Conservation (phyloP, 2,888 invertebrate genomes). For the Thysanoteuthis rhombus region DNA sequence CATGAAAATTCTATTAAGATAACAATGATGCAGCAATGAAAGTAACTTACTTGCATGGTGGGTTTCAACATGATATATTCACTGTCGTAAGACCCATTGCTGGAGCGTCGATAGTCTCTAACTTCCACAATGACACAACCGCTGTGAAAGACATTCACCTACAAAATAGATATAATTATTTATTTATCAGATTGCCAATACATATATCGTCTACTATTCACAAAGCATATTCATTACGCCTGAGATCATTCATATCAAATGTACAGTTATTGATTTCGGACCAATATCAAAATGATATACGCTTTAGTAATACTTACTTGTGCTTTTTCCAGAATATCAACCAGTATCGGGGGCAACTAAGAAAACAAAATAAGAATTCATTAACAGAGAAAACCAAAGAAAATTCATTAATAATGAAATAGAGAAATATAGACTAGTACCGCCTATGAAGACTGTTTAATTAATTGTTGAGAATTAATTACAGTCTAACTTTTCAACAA, state of each 20-base stretch:
- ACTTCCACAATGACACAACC: constrained; percentile 92
- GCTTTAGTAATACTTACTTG: constrained; percentile 55
- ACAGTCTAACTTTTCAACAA: no score
- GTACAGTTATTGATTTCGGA: no score
- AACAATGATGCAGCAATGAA: not conserved
- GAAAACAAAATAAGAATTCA: constrained; percentile 36
- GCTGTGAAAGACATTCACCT: constrained; percentile 76
- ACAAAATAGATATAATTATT: constrained; percentile 37
- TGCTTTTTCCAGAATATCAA: constrained; percentile 80
- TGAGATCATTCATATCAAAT: no score
- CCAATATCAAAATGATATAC: not conserved
- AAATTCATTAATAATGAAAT: not conserved
- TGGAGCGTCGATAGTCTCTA: constrained; percentile 79
- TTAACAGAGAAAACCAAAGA: not conserved
- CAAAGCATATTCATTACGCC: no score
- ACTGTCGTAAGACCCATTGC: constrained; percentile 75
- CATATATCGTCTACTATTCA: not conserved
- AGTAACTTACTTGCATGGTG: constrained; percentile 79
- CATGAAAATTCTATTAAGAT: not conserved
- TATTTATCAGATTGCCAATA: not conserved
- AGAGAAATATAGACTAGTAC: no score
- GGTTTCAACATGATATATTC: constrained; percentile 88
- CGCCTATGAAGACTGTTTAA: no score
- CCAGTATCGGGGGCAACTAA: constrained; percentile 82
- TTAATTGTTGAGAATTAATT: no score